Evolutionary conservation across 2,888 invertebrate genomes (phyloP).

Genomic region (Patella caerulea): DNA sequence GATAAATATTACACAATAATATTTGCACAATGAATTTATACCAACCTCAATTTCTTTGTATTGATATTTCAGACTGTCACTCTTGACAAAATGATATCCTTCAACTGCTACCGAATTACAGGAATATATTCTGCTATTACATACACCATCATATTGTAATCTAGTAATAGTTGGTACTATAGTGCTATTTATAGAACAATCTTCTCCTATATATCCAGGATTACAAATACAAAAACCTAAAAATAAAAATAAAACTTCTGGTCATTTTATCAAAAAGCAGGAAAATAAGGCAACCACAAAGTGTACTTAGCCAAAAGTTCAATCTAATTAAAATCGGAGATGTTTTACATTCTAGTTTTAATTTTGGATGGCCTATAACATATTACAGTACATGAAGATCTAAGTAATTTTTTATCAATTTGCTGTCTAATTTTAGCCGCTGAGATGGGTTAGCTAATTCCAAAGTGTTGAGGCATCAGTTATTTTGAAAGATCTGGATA

Average conservation of each 20-base stretch:
- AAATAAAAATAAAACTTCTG: conserved; percentile 1
- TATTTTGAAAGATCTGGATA: too few relatives aligned
- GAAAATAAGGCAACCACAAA: too few relatives aligned
- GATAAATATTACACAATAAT: too few relatives aligned
- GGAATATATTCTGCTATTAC: conserved; percentile 31
- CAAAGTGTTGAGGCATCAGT: too few relatives aligned
- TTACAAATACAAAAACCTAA: conserved; percentile 44
- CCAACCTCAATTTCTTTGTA: conserved; percentile 33
- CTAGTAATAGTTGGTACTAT: conserved; percentile 31
- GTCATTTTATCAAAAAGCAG: not conserved
- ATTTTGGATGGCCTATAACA: too few relatives aligned
- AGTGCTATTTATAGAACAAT: conserved; percentile 42
- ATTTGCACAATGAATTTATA: too few relatives aligned
- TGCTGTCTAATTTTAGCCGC: not conserved
- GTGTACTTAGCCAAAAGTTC: too few relatives aligned
- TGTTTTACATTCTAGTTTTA: too few relatives aligned
- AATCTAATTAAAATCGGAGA: too few relatives aligned
- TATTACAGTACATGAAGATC: not conserved
- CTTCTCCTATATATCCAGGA: conserved; percentile 37
- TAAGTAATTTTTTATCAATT: conserved; percentile 4
- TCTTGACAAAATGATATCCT: conserved; percentile 40
- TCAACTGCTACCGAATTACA: conserved; percentile 36
- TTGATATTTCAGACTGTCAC: conserved; percentile 32
- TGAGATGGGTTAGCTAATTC: too few relatives aligned
- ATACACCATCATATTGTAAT: conserved; percentile 30